These are phyloP conservation scores for Periophthalmodon schlosseri DNA, from an alignment of 2,113 vertebrate genomes.

Conservation along the genomic window DNA sequence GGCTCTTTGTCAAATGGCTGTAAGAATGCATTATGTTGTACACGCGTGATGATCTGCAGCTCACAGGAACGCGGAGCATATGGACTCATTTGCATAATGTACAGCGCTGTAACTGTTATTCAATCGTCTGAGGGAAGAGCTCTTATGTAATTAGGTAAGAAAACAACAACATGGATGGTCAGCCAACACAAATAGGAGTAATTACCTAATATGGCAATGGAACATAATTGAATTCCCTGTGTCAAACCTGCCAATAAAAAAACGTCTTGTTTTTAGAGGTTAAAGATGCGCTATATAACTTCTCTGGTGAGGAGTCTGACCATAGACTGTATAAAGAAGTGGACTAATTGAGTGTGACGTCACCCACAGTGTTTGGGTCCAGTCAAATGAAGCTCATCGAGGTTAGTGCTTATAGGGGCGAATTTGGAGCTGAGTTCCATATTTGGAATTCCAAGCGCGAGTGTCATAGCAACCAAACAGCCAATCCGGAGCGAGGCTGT, in stretches of 20 bases:
- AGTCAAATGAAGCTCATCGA: too few species aligned
- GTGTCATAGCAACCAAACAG: too few species aligned
- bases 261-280: too few species aligned
- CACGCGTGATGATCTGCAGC: constrained; percentile 16
- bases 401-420: too few species aligned
- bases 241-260: not conserved
- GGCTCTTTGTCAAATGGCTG: constrained; percentile 33
- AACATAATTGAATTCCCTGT: not conserved
- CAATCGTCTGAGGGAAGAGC: not conserved
- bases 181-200: not conserved
- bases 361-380: too few species aligned
- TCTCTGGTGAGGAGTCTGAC: too few species aligned
- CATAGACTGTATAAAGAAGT: too few species aligned
- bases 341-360: too few species aligned
- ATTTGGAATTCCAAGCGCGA: too few species aligned
- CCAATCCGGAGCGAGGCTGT: too few species aligned
- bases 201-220: not conserved
- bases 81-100: constrained; percentile 3
- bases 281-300: too few species aligned
- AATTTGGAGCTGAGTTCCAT: too few species aligned
- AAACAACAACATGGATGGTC: not conserved
- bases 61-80: not conserved
- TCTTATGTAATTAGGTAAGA: not conserved
- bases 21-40: constrained; percentile 35
- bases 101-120: not conserved